phyloP scores from a whole-genome alignment of 2,888 invertebrate species.

The Caenorhabditis plicata region DNA sequence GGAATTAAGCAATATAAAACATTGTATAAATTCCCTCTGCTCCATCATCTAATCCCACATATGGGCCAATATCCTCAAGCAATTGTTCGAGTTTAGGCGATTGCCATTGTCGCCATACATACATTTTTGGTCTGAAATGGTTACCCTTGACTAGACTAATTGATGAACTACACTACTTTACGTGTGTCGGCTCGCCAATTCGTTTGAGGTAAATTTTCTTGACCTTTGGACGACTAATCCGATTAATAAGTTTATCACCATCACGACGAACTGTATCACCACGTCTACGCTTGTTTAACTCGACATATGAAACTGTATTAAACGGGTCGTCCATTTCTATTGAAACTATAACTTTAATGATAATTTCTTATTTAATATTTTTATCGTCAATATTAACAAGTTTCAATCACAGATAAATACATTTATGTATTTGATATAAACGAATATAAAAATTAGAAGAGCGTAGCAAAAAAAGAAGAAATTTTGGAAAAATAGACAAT shows the following conservation, averaged over 20 bases:
- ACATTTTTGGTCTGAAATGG: slow-evolving; percentile 48
- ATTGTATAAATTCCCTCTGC: slow-evolving; percentile 29
- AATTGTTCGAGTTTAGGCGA: slow-evolving; percentile 41
- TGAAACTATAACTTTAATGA: too few species aligned
- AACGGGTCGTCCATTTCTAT: slow-evolving; percentile 53
- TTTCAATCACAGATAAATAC: too few species aligned
- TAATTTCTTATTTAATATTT: too few species aligned
- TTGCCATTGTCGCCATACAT: slow-evolving; percentile 52
- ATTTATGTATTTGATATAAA: too few species aligned
- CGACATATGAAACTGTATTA: slow-evolving; percentile 51
- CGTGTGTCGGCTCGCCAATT: slow-evolving; percentile 40
- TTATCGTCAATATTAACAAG: too few species aligned
- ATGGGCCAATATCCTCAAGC: slow-evolving; percentile 46
- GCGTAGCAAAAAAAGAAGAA: too few species aligned
- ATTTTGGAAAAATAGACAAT: too few species aligned
- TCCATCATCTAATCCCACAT: slow-evolving; percentile 41
- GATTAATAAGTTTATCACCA: slow-evolving; percentile 37
- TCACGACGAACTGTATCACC: slow-evolving; percentile 45
- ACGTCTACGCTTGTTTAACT: slow-evolving; percentile 50
- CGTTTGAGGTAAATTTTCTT: slow-evolving; percentile 46
- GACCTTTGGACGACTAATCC: slow-evolving; percentile 39
- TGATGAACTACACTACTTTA: slow-evolving; percentile 27
- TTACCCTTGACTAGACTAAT: not conserved
- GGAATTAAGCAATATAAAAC: slow-evolving; percentile 4
- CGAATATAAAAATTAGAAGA: too few species aligned